Conservation (phyloP, 2,797 vertebrate species). For the Vipera ursinii region DNA sequence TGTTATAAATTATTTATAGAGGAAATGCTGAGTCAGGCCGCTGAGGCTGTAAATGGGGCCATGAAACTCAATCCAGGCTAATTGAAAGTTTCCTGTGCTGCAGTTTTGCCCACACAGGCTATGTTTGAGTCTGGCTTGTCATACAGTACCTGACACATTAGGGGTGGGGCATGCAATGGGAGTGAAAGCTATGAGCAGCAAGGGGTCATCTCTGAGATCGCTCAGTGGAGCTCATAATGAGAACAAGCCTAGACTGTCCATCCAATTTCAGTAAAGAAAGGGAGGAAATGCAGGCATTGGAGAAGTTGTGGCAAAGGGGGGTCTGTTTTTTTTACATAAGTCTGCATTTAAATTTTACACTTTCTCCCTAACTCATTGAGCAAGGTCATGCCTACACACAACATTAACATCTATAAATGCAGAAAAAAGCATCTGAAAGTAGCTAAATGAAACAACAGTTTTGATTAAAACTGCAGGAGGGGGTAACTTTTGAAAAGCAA, state of each 20-base stretch:
- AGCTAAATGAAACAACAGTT: neutral
- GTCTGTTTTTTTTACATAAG: neutral
- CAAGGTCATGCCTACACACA: accelerated
- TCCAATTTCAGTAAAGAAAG: neutral
- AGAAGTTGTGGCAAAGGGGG: neutral
- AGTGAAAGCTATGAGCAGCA: neutral
- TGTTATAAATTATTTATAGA: accelerated
- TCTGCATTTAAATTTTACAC: neutral
- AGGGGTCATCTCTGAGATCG: neutral
- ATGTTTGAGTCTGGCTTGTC: neutral
- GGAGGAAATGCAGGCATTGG: neutral
- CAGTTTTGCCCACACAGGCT: neutral
- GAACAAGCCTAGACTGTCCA: neutral
- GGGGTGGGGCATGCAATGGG: neutral
- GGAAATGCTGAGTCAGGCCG: slow-evolving; percentile 28
- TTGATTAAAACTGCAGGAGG: neutral
- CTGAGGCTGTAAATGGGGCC: accelerated
- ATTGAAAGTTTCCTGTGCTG: neutral
- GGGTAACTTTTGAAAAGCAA: neutral
- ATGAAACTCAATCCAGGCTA: neutral
- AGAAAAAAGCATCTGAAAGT: accelerated
- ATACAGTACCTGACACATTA: neutral
- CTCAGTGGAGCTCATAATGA: neutral
- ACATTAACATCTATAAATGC: neutral
- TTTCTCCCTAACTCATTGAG: neutral